Evolutionary conservation across 2,888 invertebrate genomes (phyloP).

Genomic region (Leucania comma): DNA sequence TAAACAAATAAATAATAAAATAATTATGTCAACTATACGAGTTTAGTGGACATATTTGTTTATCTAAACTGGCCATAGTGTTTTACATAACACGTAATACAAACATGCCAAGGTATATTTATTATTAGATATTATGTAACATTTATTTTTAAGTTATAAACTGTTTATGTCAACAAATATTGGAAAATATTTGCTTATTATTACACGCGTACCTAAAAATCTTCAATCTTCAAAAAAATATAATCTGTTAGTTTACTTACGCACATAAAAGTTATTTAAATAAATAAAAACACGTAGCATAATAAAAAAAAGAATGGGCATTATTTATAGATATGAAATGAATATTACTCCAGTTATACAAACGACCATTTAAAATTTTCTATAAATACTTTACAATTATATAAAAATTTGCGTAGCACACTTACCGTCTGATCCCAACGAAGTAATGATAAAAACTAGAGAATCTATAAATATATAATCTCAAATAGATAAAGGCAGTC

Average conservation of each 20-base stretch:
- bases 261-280: not conserved
- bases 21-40: no score
- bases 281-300: not conserved
- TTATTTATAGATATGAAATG: not conserved
- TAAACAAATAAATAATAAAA: no score
- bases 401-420: not conserved
- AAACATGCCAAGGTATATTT: not conserved
- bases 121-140: not conserved
- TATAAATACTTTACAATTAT: not conserved
- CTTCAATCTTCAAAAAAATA: not conserved
- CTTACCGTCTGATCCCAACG: slow-evolving; percentile 28
- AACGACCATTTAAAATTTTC: not conserved
- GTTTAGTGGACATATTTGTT: no score
- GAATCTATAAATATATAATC: not conserved
- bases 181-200: not conserved
- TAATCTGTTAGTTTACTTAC: no score
- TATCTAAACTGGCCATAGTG: no score
- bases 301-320: not conserved
- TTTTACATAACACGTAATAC: not conserved
- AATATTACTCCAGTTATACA: not conserved
- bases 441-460: slow-evolving; percentile 3
- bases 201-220: not conserved
- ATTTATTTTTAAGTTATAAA: not conserved
- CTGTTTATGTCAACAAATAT: not conserved
- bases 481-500: not conserved